A percentile compares a stretch with the other conserved stretches of the same genome.
Evolutionary conservation across 2,888 invertebrate genomes (phyloP).

Genomic region (Pecten maximus): DNA sequence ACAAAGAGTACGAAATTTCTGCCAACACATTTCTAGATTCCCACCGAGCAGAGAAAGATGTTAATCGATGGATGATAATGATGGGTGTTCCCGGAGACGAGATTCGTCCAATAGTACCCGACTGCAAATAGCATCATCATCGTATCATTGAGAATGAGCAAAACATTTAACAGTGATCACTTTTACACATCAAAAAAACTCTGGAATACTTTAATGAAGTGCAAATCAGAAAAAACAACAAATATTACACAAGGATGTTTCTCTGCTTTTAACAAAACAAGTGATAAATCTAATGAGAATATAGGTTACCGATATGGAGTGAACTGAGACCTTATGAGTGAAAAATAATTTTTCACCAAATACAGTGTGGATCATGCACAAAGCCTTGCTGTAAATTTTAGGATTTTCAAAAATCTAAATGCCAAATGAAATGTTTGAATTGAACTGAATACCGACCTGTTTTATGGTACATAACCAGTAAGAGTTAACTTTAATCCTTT

Average conservation of each 20-base stretch:
- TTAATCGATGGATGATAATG: constrained; percentile 79
- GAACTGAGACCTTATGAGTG: too few species aligned
- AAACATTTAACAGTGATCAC: background rate
- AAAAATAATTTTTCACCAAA: background rate
- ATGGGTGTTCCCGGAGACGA: constrained; percentile 77
- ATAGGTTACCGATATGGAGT: too few species aligned
- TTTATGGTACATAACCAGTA: too few species aligned
- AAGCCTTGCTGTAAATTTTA: too few species aligned
- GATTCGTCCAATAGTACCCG: constrained; percentile 62
- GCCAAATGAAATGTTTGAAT: too few species aligned
- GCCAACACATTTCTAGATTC: constrained; percentile 78
- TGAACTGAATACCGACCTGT: too few species aligned
- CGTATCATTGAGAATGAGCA: background rate
- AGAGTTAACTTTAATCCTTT: background rate
- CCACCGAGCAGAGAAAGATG: constrained; percentile 80
- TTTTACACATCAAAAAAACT: background rate
- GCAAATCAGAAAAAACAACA: too few species aligned
- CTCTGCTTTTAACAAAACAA: too few species aligned
- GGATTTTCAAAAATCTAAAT: too few species aligned
- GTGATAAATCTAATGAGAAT: too few species aligned
- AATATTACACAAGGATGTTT: too few species aligned
- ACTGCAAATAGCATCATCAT: background rate
- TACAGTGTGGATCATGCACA: too few species aligned
- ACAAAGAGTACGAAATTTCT: constrained; percentile 79
- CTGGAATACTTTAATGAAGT: background rate